Conservation (phyloP, 2,888 invertebrate genomes). For the Volucella inanis region DNA sequence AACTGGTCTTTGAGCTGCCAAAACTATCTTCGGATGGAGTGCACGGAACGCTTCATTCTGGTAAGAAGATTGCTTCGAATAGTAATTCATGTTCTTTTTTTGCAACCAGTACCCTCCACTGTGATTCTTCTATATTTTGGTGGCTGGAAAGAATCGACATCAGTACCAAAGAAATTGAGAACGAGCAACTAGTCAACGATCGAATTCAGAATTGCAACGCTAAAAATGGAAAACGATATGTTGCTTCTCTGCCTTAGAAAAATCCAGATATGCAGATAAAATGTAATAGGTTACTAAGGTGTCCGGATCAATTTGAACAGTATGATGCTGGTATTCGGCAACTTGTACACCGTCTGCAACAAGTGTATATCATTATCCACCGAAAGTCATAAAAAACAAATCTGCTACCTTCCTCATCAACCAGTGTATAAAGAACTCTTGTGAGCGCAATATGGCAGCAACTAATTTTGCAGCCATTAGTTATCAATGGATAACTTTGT, state of each 20-base stretch:
- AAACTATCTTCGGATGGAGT: constrained; percentile 41
- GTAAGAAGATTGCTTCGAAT: constrained; percentile 26
- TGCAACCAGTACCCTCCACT: background rate
- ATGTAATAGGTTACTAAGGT: constrained; percentile 23
- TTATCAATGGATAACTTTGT: too few species aligned
- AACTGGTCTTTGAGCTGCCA: constrained; percentile 24
- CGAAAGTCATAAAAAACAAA: too few species aligned
- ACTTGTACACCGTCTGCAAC: constrained; percentile 27
- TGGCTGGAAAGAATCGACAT: constrained; percentile 21
- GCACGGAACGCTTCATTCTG: constrained; percentile 18
- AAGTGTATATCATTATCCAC: constrained; percentile 20
- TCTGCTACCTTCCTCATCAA: too few species aligned
- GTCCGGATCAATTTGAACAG: too few species aligned
- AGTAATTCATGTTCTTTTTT: constrained; percentile 17
- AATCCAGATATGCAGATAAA: constrained; percentile 7
- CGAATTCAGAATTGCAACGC: constrained; percentile 27
- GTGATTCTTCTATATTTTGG: constrained; percentile 7
- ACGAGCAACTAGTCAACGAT: constrained; percentile 19
- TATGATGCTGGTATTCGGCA: constrained; percentile 31
- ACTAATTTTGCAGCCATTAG: too few species aligned
- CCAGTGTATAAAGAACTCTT: too few species aligned
- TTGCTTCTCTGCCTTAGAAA: constrained; percentile 43
- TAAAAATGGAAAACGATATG: constrained; percentile 39
- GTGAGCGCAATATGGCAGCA: too few species aligned
- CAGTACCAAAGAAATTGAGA: constrained; percentile 28